Percentiles rank a stretch among this genome's conserved stretches.
phyloP scores from a whole-genome alignment of 35 echinoderm and acorn worm species.

The Acanthaster planci region DNA sequence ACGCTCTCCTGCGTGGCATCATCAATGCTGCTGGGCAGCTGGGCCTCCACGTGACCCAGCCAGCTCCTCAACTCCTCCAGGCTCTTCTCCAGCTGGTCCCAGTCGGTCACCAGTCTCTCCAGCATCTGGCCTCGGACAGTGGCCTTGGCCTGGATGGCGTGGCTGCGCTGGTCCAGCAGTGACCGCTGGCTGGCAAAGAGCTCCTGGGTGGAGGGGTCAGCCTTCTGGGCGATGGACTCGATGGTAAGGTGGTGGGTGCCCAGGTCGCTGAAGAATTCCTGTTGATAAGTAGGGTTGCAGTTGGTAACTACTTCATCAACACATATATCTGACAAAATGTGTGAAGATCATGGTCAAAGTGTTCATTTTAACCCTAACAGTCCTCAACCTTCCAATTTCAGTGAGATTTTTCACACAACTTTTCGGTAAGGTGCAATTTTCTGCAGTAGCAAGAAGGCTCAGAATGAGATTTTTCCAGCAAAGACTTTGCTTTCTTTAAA shows the following conservation, averaged over 20 bases:
- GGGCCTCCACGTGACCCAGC: constrained; percentile 79
- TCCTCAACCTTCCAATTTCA: neutral
- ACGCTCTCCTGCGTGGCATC: constrained; percentile 86
- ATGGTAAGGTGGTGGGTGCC: constrained; percentile 94
- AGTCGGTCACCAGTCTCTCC: constrained; percentile 82
- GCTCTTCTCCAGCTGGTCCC: constrained; percentile 73
- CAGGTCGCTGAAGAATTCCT: constrained; percentile 95
- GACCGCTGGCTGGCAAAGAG: constrained; percentile 71
- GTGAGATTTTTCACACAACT: too few species aligned
- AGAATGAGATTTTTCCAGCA: too few species aligned
- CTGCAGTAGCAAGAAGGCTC: too few species aligned
- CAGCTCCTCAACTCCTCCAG: constrained; percentile 77
- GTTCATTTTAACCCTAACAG: too few species aligned
- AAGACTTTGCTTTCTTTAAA: too few species aligned
- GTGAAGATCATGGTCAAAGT: neutral
- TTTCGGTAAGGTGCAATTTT: too few species aligned
- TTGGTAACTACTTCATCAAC: neutral
- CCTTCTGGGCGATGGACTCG: constrained; percentile 95
- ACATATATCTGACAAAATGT: neutral
- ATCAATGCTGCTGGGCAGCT: constrained; percentile 82
- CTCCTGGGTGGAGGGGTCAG: constrained; percentile 81
- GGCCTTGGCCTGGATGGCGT: constrained; percentile 66
- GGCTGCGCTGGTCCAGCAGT: constrained; percentile 75
- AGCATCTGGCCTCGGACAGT: constrained; percentile 75
- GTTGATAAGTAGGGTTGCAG: neutral